Evolutionary conservation across 2,888 invertebrate species (phyloP).

Genomic region (Galeruca laticollis): DNA sequence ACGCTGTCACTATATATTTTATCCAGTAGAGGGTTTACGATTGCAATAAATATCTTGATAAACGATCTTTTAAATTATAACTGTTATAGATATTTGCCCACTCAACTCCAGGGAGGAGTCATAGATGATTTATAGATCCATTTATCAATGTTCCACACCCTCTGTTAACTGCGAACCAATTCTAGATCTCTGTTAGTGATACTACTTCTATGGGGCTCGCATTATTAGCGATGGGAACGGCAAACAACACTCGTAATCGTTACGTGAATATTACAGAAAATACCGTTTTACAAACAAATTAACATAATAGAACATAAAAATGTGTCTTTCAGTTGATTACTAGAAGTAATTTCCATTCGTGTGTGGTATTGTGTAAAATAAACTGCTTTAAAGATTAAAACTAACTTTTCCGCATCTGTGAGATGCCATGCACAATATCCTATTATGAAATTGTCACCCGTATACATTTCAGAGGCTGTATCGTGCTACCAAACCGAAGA

Average conservation of each 20-base stretch:
- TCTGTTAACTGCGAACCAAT: conserved; percentile 70
- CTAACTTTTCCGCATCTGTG: no score
- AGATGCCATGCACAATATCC: no score
- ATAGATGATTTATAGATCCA: conserved; percentile 67
- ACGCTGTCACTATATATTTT: conserved; percentile 54
- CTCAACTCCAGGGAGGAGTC: conserved; percentile 67
- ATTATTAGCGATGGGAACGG: conserved; percentile 12
- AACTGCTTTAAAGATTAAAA: no score
- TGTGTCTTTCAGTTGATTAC: no score
- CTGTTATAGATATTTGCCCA: conserved; percentile 69
- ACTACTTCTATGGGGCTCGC: conserved; percentile 11
- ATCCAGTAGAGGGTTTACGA: conserved; percentile 61
- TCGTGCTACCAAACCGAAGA: no score
- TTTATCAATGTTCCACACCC: conserved; percentile 69
- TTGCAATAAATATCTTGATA: conserved; percentile 68
- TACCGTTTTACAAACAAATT: background rate
- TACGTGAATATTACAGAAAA: background rate
- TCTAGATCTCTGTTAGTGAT: conserved; percentile 69
- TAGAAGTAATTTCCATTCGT: no score
- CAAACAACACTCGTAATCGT: background rate
- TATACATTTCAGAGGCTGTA: no score
- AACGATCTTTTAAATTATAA: conserved; percentile 69
- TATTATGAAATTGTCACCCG: no score
- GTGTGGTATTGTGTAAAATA: no score
- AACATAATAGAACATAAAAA: no score